These are phyloP conservation scores for Rhipidura dahli DNA, from an alignment of 2,113 vertebrate genomes.

Conservation along the genomic window DNA sequence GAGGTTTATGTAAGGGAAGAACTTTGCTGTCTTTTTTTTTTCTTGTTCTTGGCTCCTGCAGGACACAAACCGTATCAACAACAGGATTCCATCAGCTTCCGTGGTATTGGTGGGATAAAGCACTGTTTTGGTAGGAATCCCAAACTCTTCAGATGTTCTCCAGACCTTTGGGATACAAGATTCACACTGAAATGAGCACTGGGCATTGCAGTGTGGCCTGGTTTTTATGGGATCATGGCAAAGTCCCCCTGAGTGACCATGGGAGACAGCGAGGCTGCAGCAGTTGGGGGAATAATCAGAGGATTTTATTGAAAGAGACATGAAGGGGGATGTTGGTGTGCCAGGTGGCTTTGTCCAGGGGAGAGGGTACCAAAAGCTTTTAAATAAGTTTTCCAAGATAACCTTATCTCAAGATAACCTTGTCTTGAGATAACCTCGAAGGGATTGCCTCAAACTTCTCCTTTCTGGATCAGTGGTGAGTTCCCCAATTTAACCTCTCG, in stretches of 20 bases:
- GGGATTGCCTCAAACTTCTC: background rate
- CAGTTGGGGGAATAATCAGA: background rate
- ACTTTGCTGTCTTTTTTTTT: background rate
- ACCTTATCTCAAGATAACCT: background rate
- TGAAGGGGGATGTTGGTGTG: background rate
- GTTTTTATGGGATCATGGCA: background rate
- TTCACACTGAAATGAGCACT: background rate
- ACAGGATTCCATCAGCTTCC: background rate
- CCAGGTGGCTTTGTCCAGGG: background rate
- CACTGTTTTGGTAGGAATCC: background rate
- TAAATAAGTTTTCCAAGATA: background rate
- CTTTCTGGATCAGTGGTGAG: background rate
- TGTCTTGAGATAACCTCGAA: background rate
- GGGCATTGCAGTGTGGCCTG: background rate
- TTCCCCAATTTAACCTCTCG: background rate
- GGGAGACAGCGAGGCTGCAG: background rate
- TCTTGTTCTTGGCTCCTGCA: background rate
- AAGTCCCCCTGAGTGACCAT: background rate
- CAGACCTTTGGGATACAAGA: background rate
- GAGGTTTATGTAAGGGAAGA: background rate
- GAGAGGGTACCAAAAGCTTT: background rate
- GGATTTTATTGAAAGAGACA: background rate
- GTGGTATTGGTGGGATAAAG: background rate
- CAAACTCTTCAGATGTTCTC: background rate
- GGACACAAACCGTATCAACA: background rate